Conservation (phyloP, 2,797 vertebrate genomes). For the Rhinichthys osculus region DNA sequence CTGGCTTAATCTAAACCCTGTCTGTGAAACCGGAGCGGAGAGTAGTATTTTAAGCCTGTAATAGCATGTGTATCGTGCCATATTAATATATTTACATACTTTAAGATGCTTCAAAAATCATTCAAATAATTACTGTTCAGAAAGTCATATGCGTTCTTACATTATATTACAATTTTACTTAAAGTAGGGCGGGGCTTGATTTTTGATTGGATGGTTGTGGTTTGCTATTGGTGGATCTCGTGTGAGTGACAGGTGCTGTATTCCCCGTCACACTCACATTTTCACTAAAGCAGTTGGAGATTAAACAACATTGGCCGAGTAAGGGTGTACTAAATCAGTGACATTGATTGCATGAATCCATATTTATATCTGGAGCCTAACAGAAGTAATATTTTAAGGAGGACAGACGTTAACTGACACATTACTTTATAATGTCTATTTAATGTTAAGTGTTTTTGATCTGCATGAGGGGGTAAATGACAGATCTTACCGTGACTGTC, state of each 20-base stretch:
- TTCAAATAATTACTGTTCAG: too few species aligned
- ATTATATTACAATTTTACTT: background rate
- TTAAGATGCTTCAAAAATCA: background rate
- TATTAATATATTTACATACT: too few species aligned
- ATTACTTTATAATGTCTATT: background rate
- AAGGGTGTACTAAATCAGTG: background rate
- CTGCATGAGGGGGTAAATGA: background rate
- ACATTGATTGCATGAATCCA: background rate
- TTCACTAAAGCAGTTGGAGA: background rate
- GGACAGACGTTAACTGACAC: background rate
- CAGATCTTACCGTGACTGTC: slow-evolving; percentile 54
- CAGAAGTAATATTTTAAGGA: background rate
- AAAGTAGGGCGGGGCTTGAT: too few species aligned
- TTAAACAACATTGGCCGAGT: background rate
- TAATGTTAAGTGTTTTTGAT: background rate
- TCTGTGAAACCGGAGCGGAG: too few species aligned
- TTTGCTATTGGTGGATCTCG: background rate
- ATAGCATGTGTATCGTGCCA: background rate
- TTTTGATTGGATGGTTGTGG: background rate
- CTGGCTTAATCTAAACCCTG: too few species aligned
- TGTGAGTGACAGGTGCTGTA: background rate
- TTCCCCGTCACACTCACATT: background rate
- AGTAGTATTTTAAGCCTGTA: background rate
- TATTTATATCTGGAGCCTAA: background rate
- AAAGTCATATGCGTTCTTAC: background rate